A percentile compares a stretch with the other conserved stretches of the same genome.
Evolutionary conservation across 2,888 invertebrate genomes (phyloP).

Genomic region (Micoletzkya japonica): DNA sequence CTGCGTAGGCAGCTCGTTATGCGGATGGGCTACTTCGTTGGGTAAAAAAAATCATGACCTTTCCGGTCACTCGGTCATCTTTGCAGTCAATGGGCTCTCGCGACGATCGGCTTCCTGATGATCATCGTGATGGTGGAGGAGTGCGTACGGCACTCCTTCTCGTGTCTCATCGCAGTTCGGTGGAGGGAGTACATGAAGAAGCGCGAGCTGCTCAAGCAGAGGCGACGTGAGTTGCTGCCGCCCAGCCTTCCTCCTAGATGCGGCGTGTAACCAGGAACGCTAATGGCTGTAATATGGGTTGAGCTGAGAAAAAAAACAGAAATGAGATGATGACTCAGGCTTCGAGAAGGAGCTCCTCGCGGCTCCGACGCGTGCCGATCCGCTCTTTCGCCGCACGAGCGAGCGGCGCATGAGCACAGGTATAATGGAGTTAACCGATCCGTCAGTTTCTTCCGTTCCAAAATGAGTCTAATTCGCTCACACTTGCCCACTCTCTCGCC

Average conservation of each 20-base stretch:
- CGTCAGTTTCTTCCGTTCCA: too few species aligned
- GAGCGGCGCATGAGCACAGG: constrained; percentile 10
- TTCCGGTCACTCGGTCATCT: not conserved
- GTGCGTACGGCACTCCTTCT: constrained; percentile 18
- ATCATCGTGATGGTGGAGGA: constrained; percentile 1
- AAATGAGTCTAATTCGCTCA: too few species aligned
- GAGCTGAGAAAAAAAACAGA: not conserved
- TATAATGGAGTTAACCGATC: too few species aligned
- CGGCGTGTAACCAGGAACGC: not conserved
- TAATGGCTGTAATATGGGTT: not conserved
- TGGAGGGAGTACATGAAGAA: constrained; percentile 18
- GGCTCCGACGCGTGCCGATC: constrained; percentile 10
- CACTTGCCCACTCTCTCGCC: too few species aligned
- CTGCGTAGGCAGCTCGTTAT: too few species aligned
- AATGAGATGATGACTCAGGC: not conserved
- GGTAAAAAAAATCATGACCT: too few species aligned
- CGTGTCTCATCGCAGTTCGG: constrained; percentile 12
- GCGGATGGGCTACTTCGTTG: too few species aligned
- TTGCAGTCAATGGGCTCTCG: constrained; percentile 24
- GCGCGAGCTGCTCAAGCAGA: constrained; percentile 7
- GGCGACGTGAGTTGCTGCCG: not conserved
- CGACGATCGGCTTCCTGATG: not conserved
- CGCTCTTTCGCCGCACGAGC: constrained; percentile 11
- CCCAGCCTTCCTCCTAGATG: not conserved
- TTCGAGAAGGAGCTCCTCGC: constrained; percentile 23